Evolutionary conservation across 2,113 vertebrate species (phyloP), one percentile per base, ranked within the genome.

Genomic region (Malaclemys terrapin): DNA sequence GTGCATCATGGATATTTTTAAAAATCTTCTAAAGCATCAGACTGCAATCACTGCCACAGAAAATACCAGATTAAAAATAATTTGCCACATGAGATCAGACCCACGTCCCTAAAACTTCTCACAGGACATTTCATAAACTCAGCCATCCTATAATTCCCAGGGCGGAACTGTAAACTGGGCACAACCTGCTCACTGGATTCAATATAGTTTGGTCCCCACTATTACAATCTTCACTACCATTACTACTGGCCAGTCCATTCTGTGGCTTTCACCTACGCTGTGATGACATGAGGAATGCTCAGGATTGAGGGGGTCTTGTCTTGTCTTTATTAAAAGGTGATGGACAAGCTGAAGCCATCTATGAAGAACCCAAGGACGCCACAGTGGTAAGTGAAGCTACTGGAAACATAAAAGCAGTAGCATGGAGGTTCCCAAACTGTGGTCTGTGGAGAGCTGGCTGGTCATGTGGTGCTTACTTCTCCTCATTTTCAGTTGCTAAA

Each of bases 261-360:
- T 76, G 72, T 45, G 3, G 52, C 56, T 22, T 54, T 86, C 31
- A 38, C 72, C 62, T 52, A 4, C 56, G n/a, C 13, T 80, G 87
- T 35, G 31, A 27, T 79, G 75, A 86, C 57, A 22, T 3, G 52
- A 65, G 65, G 24, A 85, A 31, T 31, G 31, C 16, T 25, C n/a
- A 85, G 35, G 35, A 75, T 42, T 52, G 4, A 16, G 20, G 31
- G n/a, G 50, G 6, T n/a, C 65, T 91, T 75, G 38, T 90, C 94
- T 86, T 94, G 62, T 5, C 35, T 95, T 29, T 1, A 93, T 89
- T 72, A 45, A 72, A 93, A 97, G 96, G 97, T 81, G 76, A 12
- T 75, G 56, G 57, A 47, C 17, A 75, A 91, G 87, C 62, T 94
- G 90, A 95, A 53, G 8, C 82, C 89, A 65, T 1, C 62, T 75